phyloP scores from a whole-genome alignment of 2,113 vertebrate species.

The Diadophis punctatus region DNA sequence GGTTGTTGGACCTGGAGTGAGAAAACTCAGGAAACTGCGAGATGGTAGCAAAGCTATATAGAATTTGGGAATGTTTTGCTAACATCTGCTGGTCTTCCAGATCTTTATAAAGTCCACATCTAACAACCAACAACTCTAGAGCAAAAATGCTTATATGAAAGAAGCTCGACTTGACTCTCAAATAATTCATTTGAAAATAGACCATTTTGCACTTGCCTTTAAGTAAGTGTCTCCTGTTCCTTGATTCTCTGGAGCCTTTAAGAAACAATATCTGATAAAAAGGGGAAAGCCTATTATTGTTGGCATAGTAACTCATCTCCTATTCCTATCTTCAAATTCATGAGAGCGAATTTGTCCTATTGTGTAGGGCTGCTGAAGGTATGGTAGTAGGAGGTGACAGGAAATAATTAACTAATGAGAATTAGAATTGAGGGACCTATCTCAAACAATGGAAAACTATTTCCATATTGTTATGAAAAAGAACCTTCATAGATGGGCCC shows the following conservation, averaged over 20 bases:
- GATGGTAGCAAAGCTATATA: not conserved
- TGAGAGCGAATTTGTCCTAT: constrained; percentile 1
- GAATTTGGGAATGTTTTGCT: not conserved
- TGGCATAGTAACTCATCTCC: constrained; percentile 7
- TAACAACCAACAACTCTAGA: not conserved
- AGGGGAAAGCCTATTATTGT: not conserved
- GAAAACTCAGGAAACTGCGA: not conserved
- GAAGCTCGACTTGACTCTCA: not conserved
- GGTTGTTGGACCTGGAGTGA: not conserved
- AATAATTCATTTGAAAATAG: not conserved
- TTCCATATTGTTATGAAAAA: not conserved
- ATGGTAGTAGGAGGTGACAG: not conserved
- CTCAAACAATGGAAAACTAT: not conserved
- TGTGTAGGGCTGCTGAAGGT: not conserved
- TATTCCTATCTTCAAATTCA: constrained; percentile 1
- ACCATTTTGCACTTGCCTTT: not conserved
- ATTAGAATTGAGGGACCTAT: not conserved
- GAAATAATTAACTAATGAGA: not conserved
- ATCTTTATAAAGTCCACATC: not conserved
- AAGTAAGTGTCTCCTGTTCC: not conserved
- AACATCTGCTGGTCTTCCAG: not conserved
- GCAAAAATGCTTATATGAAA: not conserved
- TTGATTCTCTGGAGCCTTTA: not conserved
- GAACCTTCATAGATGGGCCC: not conserved
- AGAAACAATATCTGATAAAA: not conserved